Conservation (phyloP, 2,797 vertebrate genomes). For the Myotis findleyi region DNA sequence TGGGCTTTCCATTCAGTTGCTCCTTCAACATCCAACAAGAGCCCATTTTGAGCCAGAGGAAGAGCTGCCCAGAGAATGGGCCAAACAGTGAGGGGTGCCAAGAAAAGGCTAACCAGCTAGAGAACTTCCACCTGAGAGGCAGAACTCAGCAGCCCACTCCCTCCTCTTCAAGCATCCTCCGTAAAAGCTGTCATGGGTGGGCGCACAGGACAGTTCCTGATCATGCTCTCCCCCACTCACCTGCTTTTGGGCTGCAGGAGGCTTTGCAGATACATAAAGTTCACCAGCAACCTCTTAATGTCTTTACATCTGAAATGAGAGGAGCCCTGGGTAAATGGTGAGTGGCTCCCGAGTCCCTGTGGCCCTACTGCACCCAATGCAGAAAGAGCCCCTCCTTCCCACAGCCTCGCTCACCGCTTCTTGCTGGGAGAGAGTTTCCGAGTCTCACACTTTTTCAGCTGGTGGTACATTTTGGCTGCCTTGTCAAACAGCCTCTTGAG, state of each 20-base stretch:
- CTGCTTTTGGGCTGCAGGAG: conserved; percentile 98
- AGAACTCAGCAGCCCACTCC: background rate
- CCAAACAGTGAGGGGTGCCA: background rate
- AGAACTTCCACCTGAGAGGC: background rate
- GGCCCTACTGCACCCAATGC: accelerated
- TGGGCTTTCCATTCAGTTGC: background rate
- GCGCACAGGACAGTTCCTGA: background rate
- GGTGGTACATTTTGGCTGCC: conserved; percentile 98
- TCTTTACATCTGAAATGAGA: conserved; percentile 93
- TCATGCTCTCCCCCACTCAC: conserved; percentile 83
- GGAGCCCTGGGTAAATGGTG: background rate
- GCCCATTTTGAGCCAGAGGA: background rate
- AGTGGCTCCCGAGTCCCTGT: background rate
- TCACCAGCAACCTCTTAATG: conserved; percentile 97
- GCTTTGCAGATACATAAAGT: conserved; percentile 98
- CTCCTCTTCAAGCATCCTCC: background rate
- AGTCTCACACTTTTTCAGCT: conserved; percentile 95
- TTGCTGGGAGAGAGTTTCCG: conserved; percentile 95
- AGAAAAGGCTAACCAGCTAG: background rate
- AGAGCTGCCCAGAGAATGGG: background rate
- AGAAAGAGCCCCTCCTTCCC: conserved; percentile 46
- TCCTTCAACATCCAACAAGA: background rate
- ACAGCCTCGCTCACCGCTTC: conserved; percentile 90
- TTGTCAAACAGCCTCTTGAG: conserved; percentile 97
- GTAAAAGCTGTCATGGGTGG: background rate